Evolutionary conservation across 2,113 vertebrate genomes (phyloP), one percentile per base, ranked within the genome.

Genomic region (Callaeas wilsoni): DNA sequence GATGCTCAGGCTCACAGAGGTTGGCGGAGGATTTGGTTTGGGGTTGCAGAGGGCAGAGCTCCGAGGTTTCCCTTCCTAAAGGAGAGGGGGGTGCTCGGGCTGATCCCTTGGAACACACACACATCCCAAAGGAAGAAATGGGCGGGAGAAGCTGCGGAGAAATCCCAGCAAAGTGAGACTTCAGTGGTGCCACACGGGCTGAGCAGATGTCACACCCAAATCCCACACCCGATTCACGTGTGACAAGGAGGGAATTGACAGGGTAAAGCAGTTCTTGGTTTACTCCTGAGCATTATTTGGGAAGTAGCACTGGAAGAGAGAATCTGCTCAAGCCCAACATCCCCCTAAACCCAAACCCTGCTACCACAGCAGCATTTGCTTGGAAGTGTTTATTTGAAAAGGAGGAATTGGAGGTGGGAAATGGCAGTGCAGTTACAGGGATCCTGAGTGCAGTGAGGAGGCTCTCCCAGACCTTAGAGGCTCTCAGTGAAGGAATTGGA

Each of bases 271-370:
- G 26, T 14, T 39, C 49, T 26, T 56, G 39, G 16, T 63, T 49
- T 29, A 19, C 2, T n/a, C 17, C 32, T 0, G 1, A 50, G 35
- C 33, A 2, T 5, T 57, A 30, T 52, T 7, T 50, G 39, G 79
- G 59, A 68, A 44, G 13, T 12, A 37, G 27, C 16, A 1, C 42
- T n/a, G 60, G 49, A 70, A 37, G n/a, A n/a, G n/a, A n/a, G n/a
- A n/a, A n/a, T n/a, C n/a, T n/a, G n/a, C n/a, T n/a, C 23, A 22
- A 56, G 55, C 18, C 80, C 64, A 42, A 2, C 9, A 1, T 42
- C 69, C 33, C 20, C 30, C 2, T 15, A 16, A 74, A 11, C 29
- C 33, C 65, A 33, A 76, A 35, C 8, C n/a, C 44, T 3, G 4
- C 16, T 18, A 11, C 49, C 33, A 9, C 55, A 5, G 33, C 13